Percentiles rank a stretch among this genome's conserved stretches.
These are phyloP conservation scores for Heptranchias perlo DNA, from an alignment of 2,113 vertebrate species.

Conservation along the genomic window DNA sequence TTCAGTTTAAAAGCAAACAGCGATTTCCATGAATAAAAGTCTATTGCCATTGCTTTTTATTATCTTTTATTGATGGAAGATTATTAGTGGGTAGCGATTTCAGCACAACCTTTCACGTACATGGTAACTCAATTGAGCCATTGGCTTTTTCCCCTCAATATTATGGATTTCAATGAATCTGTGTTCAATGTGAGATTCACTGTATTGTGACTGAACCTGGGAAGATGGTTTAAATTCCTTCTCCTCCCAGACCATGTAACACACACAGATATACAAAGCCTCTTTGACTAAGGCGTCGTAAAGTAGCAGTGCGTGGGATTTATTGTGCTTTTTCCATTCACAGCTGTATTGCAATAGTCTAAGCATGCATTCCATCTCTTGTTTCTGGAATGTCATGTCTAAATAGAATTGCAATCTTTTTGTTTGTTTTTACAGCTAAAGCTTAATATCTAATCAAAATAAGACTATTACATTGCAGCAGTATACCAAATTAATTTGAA, in stretches of 20 bases:
- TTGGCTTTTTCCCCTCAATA: neutral
- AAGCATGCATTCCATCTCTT: neutral
- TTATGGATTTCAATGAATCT: neutral
- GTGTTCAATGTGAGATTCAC: neutral
- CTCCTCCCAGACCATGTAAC: neutral
- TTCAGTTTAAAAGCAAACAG: neutral
- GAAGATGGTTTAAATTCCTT: neutral
- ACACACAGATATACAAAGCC: neutral
- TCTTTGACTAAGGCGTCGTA: neutral
- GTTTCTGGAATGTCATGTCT: neutral
- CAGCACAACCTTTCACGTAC: neutral
- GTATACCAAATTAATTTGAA: neutral
- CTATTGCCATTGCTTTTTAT: neutral
- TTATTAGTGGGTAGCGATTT: neutral
- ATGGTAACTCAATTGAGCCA: neutral
- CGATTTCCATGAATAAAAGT: neutral
- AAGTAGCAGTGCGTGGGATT: neutral
- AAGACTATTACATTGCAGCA: no score
- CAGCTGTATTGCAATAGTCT: neutral
- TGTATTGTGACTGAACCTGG: neutral
- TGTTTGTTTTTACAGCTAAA: neutral
- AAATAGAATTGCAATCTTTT: neutral
- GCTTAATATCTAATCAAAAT: neutral
- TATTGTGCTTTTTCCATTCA: neutral
- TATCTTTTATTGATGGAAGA: neutral